Base-by-base conservation (phyloP, 2,888 invertebrate genomes). In the Elmis aenea region DNA sequence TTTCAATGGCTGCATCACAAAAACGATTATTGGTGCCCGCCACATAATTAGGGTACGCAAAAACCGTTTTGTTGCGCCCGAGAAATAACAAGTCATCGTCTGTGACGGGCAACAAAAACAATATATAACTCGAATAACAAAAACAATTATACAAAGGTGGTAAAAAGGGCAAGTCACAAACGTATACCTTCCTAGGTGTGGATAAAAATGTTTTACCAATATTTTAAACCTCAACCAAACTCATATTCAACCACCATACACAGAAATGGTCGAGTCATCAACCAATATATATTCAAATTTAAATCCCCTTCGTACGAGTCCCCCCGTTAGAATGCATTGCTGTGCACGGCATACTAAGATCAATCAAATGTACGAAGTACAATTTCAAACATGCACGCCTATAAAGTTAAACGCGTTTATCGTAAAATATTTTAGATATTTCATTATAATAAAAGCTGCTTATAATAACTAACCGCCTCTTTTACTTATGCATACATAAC, bases 211-310 rank as follows among this genome's bases (percentile, higher is more conserved):
- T 42, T 42, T 42, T 42, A 38, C 28, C 38, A 35, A 38, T 38
- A 35, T 15, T 29, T 30, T 28, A 28, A 24, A 31, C 42, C 42
- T 32, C 35, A 42, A 42, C 42, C 31, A 38, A 32, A 42, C 42
- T 42, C 42, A 31, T 34, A 42, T 33, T 45, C 42, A 45, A 28
- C 45, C 38, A 36, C 44, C 24, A 40, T 31, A 38, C 33, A 26
- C 44, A 46, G 55, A 54, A 54, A 54, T 47, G 50, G 52, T 36
- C 55, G 49, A 59, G 61, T 63, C 61, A 62, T 59, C 57, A 51
- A n/a, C 55, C 58, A 62, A 63, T 63, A 62, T 63, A 63, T 62
- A 63, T 63, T 63, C 59, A 63, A 63, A 63, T 63, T 61, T 58
- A 51, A 57, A 58, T 60, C 57, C 59, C 55, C 57, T 54, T 36